Evolutionary conservation across 2,888 invertebrate genomes (phyloP), one percentile per base, ranked within the genome.

Genomic region (Leucozona laternaria): DNA sequence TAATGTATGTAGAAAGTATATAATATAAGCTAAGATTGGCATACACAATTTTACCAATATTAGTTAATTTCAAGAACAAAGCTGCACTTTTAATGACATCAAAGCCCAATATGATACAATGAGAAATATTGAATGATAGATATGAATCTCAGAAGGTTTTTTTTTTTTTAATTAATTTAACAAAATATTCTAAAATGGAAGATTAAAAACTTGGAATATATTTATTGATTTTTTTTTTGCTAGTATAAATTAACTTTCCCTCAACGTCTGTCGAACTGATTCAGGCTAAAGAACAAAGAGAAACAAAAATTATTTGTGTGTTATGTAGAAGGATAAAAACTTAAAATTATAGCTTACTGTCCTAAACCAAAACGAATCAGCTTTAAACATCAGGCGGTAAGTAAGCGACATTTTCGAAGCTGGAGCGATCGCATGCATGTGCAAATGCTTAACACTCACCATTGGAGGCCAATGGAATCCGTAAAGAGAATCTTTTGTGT

Each of bases 401-500:
- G 96, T 82, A 15, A 95, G 94, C 0, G 95, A 94, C 96, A 98
- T 97, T 83, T 95, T 94, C 0, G 95, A 94, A 17, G 94, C 94
- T 0, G 98, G 97, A 0, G 96, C 95, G 72, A 98, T 98, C 0
- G 95, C 95, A 90, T 98, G 98, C 77, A 98, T 93, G 91, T 98
- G 98, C 15, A 92, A 86, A 92, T 98, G 98, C 60, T 93, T 92
- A 0, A 98, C 95, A 1, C 96, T 95, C 79, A 96, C 95, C 92
- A 98, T 98, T 0, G 98, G 98, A 0, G 98, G 98, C 96, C 97
- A 96, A 91, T 98, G 98, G 90, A 97, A 98, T 0, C 98, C 98
- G 55, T 95, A 93, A 62, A 95, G 93, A 17, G 93, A 92, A 77
- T 94, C 93, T 0, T 92, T 90, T 0, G 91, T 60, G 0, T 92